These are phyloP conservation scores for Cochlearius cochlearius DNA, from an alignment of 2,113 vertebrate genomes.

Conservation along the genomic window DNA sequence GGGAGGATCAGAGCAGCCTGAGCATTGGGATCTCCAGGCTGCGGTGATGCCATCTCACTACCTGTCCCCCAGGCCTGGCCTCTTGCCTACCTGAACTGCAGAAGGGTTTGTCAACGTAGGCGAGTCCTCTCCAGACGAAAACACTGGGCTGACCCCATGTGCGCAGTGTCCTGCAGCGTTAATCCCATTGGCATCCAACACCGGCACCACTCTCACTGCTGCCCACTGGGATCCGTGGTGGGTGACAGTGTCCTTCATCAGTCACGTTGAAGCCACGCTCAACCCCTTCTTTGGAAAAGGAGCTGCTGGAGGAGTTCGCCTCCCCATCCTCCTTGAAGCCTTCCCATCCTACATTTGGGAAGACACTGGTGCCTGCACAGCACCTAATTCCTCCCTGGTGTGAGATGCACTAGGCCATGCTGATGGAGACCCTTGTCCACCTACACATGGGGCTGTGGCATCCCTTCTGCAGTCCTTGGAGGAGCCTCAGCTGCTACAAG, in stretches of 20 bases:
- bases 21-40: background rate
- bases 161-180: accelerated
- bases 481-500: background rate
- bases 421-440: background rate
- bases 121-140: background rate
- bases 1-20: background rate
- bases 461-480: background rate
- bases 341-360: background rate
- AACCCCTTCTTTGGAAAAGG: background rate
- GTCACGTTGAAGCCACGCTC: background rate
- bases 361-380: background rate
- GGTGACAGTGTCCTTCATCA: accelerated
- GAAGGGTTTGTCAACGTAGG: background rate
- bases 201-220: background rate
- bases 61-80: background rate
- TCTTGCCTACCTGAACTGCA: background rate
- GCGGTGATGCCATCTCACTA: background rate
- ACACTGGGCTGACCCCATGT: background rate
- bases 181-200: background rate
- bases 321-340: background rate
- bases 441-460: accelerated
- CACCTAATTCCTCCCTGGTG: background rate
- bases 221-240: background rate
- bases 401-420: background rate
- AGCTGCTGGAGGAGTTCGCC: background rate